Conservation (phyloP, 2,113 vertebrate genomes). For the Rhineura floridana region DNA sequence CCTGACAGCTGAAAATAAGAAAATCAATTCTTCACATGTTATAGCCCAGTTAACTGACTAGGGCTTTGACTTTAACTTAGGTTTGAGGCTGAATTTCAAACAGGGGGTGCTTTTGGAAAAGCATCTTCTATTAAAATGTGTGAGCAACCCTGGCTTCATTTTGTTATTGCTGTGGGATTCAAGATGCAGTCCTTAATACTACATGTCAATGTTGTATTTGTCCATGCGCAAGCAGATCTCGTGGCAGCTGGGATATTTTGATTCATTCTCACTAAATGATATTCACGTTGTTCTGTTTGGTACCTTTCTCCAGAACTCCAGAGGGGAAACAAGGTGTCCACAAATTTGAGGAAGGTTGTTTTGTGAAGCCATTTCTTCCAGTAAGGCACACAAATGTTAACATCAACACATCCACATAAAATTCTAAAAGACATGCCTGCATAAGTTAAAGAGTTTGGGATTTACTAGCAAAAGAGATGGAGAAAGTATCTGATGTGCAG, state of each 20-base stretch:
- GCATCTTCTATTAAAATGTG: slow-evolving; percentile 89
- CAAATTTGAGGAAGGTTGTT: slow-evolving; percentile 71
- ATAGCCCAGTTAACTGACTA: slow-evolving; percentile 80
- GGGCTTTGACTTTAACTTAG: slow-evolving; percentile 86
- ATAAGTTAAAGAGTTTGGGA: background rate
- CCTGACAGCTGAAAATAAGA: slow-evolving; percentile 91
- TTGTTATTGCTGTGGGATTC: slow-evolving; percentile 76
- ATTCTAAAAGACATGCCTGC: too few species aligned
- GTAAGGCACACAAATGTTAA: slow-evolving; percentile 50
- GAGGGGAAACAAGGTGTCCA: slow-evolving; percentile 67
- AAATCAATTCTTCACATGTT: slow-evolving; percentile 92
- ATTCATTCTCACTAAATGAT: slow-evolving; percentile 75
- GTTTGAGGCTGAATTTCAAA: slow-evolving; percentile 79
- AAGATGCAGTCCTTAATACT: slow-evolving; percentile 75
- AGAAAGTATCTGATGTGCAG: background rate
- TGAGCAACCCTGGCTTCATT: slow-evolving; percentile 76
- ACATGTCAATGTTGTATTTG: slow-evolving; percentile 68
- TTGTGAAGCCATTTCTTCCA: slow-evolving; percentile 70
- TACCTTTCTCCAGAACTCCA: slow-evolving; percentile 55
- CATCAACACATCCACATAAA: too few species aligned
- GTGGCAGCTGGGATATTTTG: slow-evolving; percentile 53
- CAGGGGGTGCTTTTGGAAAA: slow-evolving; percentile 74
- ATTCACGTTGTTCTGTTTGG: slow-evolving; percentile 75
- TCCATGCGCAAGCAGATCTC: slow-evolving; percentile 46
- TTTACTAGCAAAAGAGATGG: background rate